Percentiles rank a stretch among this genome's conserved stretches.
phyloP scores from a whole-genome alignment of 2,113 vertebrate species.

The Egretta garzetta region DNA sequence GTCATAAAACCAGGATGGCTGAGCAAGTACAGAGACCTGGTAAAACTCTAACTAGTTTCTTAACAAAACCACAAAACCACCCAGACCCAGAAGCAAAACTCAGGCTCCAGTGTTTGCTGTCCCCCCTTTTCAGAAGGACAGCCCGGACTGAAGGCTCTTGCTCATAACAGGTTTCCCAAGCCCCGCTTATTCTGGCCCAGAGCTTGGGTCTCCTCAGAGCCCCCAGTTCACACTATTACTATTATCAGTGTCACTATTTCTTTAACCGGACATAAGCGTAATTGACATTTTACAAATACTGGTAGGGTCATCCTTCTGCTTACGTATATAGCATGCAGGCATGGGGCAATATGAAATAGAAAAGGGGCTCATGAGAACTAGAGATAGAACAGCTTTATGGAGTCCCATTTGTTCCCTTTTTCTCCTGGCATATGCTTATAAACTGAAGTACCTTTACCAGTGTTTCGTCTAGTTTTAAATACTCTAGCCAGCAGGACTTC shows the following conservation, averaged over 20 bases:
- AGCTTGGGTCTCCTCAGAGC: not conserved
- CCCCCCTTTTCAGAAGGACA: not conserved
- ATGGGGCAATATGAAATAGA: not conserved
- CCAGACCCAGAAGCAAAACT: not conserved
- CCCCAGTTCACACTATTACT: not conserved
- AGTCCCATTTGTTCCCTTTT: not conserved
- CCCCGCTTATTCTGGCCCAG: not conserved
- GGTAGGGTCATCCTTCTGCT: not conserved
- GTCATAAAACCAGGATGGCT: not conserved
- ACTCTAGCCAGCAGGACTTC: not conserved
- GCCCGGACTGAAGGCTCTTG: not conserved
- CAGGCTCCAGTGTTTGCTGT: not conserved
- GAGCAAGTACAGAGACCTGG: not conserved
- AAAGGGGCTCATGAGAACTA: not conserved
- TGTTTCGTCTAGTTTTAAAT: not conserved
- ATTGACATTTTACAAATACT: not conserved
- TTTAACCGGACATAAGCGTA: not conserved
- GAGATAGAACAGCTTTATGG: not conserved
- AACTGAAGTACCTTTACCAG: not conserved
- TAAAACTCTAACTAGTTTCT: not conserved
- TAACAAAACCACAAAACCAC: not conserved
- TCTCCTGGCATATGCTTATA: not conserved
- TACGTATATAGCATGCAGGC: not conserved
- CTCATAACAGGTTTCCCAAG: not conserved
- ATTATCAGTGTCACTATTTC: not conserved